Base-by-base conservation (phyloP, 2,113 vertebrate genomes). In the Noctilio leporinus region DNA sequence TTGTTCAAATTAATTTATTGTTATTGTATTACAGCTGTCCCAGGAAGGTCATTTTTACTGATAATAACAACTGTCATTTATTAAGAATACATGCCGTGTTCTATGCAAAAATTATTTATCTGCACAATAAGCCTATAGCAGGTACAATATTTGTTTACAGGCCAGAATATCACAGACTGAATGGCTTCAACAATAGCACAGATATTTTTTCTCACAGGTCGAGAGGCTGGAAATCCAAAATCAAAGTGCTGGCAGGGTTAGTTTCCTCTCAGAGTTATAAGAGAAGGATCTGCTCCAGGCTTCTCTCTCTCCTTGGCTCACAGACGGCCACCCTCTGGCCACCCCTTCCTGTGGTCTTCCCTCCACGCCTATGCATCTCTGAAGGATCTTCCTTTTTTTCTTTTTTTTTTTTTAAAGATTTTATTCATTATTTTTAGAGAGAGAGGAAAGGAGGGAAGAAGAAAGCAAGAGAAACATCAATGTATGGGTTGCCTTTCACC, bases 141-240 rank as follows among this genome's bases (percentile, higher is more conserved):
- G 22, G 76, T 33, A 78, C 6, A 28, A 2, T 72, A 10, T 70
- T 51, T 4, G 78, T 86, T 65, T 72, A 11, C 65, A 65, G 20
- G 62, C 40, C 62, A 59, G 88, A 86, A 45, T 12, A 35, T 35
- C n/a, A 67, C 38, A 81, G 30, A 64, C 24, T 43, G 40, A 30
- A 14, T 10, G 30, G 10, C 28, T 65, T 86, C 51, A 57, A 72
- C 51, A 92, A 83, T 6, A 85, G 72, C 62, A 22, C 33, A n/a
- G n/a, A n/a, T n/a, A n/a, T n/a, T n/a, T 69, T 65, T 94, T 59
- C 81, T 94, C 67, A 82, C 5, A 94, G 53, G 86, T 89, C 40
- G 89, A 4, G 10, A 83, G n/a, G 38, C 57, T 81, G 15, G 22
- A 78, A 55, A 43, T 67, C 7, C 4, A 78, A 86, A 26, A 94